Conservation (phyloP, 2,888 invertebrate species). For the Plemyria rubiginata region DNA sequence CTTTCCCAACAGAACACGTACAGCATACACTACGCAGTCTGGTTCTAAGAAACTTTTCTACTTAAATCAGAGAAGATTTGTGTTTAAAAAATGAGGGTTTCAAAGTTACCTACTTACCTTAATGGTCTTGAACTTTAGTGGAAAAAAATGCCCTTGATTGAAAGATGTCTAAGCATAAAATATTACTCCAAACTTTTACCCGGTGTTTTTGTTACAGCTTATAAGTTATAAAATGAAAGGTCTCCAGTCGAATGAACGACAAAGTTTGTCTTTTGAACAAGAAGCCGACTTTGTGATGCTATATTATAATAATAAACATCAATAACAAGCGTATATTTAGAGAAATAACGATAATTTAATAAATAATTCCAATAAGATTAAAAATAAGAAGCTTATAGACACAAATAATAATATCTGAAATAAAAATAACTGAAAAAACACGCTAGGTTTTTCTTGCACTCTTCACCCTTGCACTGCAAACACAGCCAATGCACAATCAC, state of each 20-base stretch:
- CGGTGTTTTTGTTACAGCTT: slow-evolving; percentile 50
- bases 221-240: slow-evolving; percentile 35
- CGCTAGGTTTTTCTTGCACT: slow-evolving; percentile 23
- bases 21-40: background rate
- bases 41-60: too few relatives aligned
- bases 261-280: slow-evolving; percentile 25
- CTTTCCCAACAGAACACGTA: background rate
- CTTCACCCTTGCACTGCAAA: slow-evolving; percentile 21
- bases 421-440: slow-evolving; percentile 18
- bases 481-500: slow-evolving; percentile 16
- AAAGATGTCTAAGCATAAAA: slow-evolving; percentile 29
- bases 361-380: slow-evolving; percentile 14
- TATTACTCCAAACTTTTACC: slow-evolving; percentile 31
- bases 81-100: slow-evolving; percentile 3
- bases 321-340: slow-evolving; percentile 13
- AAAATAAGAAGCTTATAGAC: slow-evolving; percentile 18
- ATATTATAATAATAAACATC: slow-evolving; percentile 23
- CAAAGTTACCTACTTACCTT: slow-evolving; percentile 10
- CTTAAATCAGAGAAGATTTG: too few relatives aligned
- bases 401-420: slow-evolving; percentile 8
- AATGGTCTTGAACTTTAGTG: slow-evolving; percentile 23
- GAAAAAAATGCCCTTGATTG: slow-evolving; percentile 24
- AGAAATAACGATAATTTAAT: slow-evolving; percentile 3
- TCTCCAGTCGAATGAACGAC: slow-evolving; percentile 34
- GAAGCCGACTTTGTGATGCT: slow-evolving; percentile 28